Base-by-base conservation (phyloP, 1,140 invertebrate genomes). In the Atta cephalotes region DNA sequence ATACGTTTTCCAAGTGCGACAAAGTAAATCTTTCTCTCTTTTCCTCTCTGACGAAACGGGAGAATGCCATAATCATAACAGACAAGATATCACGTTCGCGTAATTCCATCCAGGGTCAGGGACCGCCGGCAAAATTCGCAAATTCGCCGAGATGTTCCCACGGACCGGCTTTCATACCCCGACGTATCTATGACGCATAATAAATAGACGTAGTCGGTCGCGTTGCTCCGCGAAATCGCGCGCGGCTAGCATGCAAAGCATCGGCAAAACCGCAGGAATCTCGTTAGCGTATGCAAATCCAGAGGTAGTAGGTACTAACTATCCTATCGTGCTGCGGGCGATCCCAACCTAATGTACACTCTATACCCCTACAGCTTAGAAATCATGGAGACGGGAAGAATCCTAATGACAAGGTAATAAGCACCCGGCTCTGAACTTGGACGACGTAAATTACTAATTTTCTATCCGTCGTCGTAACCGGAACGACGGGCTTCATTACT, bases 231-330 rank as follows among this genome's bases (percentile, higher is more conserved):
- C 92, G 86, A 87, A 90, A 89, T 90, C 91, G 88, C 86, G 82
- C 87, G 84, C 84, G 90, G 88, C 91, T 91, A 91, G 90, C 90
- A 93, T 94, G 92, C 91, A 90, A 84, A 94, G 94, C 96, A 96
- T 96, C 74, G 95, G 94, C 88, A 96, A 95, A 88, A 97, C 95
- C 92, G 94, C 96, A 65, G 96, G 96, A 88, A 96, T 95, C 89
- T 97, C 94, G 93, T 95, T 95, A 95, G 93, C 92, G 94, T 94
- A 95, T 95, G 94, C 93, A 94, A 94, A 94, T 95, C 92, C 88
- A 12, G 68, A 49, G 39, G 80, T 76, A 53, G 84, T 51, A 71
- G 77, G 89, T 88, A 90, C 93, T 92, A 94, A 94, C 93, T 94
- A 93, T 94, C 92, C 89, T 89, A 89, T 87, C 92, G 88, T 91